Conservation (phyloP, 2,113 vertebrate species). For the Jacana jacana region DNA sequence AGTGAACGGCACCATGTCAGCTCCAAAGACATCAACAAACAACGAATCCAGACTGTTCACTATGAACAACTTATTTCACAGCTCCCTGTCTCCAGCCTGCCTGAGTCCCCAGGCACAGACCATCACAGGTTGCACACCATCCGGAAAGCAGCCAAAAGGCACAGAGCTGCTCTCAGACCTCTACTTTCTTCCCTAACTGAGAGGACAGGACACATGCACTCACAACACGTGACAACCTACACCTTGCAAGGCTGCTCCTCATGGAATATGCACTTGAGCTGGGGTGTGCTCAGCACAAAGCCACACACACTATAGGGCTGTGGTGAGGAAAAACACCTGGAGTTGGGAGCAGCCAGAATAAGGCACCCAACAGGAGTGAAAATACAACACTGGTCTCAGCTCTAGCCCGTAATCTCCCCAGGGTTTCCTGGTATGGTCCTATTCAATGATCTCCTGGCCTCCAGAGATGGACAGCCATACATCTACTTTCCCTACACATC, state of each 20-base stretch:
- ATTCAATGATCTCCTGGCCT: neutral
- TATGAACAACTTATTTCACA: neutral
- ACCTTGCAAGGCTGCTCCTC: neutral
- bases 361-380: neutral
- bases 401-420: neutral
- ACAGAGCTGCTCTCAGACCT: neutral
- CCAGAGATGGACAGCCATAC: neutral
- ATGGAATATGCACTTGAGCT: neutral
- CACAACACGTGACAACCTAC: fast-evolving
- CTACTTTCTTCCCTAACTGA: neutral
- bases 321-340: neutral
- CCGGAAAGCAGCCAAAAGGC: neutral
- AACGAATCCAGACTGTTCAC: fast-evolving
- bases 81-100: neutral
- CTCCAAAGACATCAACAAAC: neutral
- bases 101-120: neutral
- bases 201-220: fast-evolving
- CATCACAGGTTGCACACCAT: neutral
- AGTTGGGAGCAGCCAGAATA: neutral
- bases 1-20: neutral
- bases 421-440: neutral
- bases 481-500: neutral
- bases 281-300: neutral
- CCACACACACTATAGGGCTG: no score
- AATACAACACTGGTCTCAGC: neutral